Evolutionary conservation across 2,113 vertebrate genomes (phyloP).

Genomic region (Upupa epops): DNA sequence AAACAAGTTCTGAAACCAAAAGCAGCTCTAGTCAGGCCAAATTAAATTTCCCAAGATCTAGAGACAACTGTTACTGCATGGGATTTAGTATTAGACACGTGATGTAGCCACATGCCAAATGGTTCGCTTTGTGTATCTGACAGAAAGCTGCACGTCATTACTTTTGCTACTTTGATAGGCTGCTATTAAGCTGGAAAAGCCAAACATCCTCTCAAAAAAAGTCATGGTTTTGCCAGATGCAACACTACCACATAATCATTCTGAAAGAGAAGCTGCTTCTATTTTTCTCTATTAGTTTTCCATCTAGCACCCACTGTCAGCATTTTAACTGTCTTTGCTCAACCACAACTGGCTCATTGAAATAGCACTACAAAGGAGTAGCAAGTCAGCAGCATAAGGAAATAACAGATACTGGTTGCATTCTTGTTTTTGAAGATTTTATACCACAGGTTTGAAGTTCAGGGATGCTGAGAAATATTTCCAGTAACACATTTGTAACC

Average conservation of each 20-base stretch:
- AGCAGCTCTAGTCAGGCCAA: neutral
- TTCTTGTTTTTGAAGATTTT: neutral
- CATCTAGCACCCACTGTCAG: neutral
- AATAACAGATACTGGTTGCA: neutral
- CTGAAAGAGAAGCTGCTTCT: neutral
- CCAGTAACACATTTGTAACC: neutral
- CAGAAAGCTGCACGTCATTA: neutral
- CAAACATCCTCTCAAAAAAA: neutral
- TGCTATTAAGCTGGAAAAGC: neutral
- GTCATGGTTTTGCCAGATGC: neutral
- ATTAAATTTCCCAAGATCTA: neutral
- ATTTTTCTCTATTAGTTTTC: neutral
- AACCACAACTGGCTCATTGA: neutral
- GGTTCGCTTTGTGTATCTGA: neutral
- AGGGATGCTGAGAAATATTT: neutral
- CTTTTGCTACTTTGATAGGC: neutral
- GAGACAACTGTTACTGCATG: neutral
- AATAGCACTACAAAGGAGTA: neutral
- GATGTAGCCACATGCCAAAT: neutral
- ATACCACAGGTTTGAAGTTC: neutral
- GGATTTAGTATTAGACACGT: neutral
- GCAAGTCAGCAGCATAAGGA: neutral
- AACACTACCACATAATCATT: neutral
- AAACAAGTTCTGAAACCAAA: neutral
- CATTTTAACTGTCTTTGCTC: neutral